Evolutionary conservation across 2,888 invertebrate genomes (phyloP), one percentile per base, ranked within the genome.

Genomic region (Sympetrum striolatum): DNA sequence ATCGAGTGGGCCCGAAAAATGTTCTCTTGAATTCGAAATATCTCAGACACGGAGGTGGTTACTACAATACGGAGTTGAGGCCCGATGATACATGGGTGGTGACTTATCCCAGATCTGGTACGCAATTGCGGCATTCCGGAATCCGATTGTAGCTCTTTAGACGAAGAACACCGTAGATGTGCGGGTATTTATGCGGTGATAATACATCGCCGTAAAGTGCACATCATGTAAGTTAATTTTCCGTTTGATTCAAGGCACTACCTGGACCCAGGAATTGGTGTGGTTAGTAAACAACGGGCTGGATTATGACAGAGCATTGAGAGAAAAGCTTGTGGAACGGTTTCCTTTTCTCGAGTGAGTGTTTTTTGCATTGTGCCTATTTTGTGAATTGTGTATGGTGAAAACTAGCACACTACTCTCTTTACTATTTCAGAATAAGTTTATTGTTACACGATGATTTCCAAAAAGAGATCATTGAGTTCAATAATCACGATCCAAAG

Each of bases 201-300:
- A 14, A n/a, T 39, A 22, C 22, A 39, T 12, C 18, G 37, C 22
- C 15, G 6, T 35, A 31, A 37, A 18, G 8, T 15, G 37, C 14
- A 12, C 31, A 73, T 73, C 31, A 8, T 73, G 5, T 12, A 14
- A 0, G 8, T 14, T 10, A n/a, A 25, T 25, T 81, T 44, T 39
- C 22, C 37, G 8, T 86, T 86, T 86, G 8, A 18, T 8, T 10
- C 3, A 8, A 86, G 86, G 91, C 25, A 94, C 94, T 64, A 94
- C 94, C 15, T 94, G 94, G 94, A 91, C 94, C 0, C 94, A 94
- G 91, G 94, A 94, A 92, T 93, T 94, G 15, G 93, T 94, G 22
- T 94, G 93, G 92, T 91, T 94, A 53, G 92, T 94, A 4, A 91
- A 92, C 18, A 92, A 92, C 58, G 92, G 93, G 48, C 91, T 93